phyloP scores from a whole-genome alignment of 2,888 invertebrate species.

The Neelides folsomi region DNA sequence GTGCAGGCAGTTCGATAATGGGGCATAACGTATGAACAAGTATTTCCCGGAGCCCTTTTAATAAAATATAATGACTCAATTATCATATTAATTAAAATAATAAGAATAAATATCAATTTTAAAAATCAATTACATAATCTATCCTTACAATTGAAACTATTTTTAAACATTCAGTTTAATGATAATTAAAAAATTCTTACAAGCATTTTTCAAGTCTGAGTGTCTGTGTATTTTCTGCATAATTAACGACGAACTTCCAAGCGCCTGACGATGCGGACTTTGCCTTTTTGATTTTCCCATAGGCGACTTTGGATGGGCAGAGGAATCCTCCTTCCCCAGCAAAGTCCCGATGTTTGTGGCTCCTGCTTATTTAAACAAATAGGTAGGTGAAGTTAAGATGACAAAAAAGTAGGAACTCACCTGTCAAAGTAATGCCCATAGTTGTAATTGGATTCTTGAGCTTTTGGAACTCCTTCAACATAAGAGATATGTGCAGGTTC shows the following conservation, averaged over 20 bases:
- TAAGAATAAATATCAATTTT: not conserved
- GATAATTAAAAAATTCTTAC: slow-evolving; percentile 41
- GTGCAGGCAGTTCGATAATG: slow-evolving; percentile 66
- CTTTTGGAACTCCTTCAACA: slow-evolving; percentile 46
- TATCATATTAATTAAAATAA: not conserved
- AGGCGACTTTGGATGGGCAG: slow-evolving; percentile 64
- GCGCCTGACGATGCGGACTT: slow-evolving; percentile 58
- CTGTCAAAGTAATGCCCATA: slow-evolving; percentile 36
- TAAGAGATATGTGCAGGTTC: slow-evolving; percentile 35
- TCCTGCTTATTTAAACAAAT: slow-evolving; percentile 6
- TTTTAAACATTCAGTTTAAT: no score
- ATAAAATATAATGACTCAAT: slow-evolving; percentile 13
- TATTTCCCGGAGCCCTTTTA: slow-evolving; percentile 54
- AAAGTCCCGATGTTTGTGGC: slow-evolving; percentile 33
- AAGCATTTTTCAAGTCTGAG: slow-evolving; percentile 65
- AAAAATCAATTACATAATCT: no score
- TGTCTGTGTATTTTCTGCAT: slow-evolving; percentile 67
- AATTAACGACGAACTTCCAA: slow-evolving; percentile 74
- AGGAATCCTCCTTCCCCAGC: slow-evolving; percentile 56
- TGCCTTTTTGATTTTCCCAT: slow-evolving; percentile 66
- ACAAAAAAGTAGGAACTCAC: not conserved
- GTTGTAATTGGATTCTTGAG: slow-evolving; percentile 40
- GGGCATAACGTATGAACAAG: slow-evolving; percentile 64
- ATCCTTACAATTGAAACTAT: no score
- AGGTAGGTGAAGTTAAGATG: no score